Base-by-base conservation (phyloP, 1,140 invertebrate genomes). In the Pseudomyrmex sp. region DNA sequence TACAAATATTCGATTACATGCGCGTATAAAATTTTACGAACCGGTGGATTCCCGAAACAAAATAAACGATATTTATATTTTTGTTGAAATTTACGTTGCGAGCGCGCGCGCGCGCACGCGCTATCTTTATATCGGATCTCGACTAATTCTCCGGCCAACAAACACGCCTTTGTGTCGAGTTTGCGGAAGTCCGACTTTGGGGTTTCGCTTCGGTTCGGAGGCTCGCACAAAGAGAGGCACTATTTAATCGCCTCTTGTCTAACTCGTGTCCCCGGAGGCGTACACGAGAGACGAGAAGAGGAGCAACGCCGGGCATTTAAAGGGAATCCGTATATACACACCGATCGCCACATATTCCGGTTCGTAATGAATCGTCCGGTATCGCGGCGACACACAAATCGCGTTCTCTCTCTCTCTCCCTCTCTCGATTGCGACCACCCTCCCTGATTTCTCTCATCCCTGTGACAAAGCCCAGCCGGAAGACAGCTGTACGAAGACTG, bases 311-410 rank as follows among this genome's bases (percentile, higher is more conserved):
- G 10, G 18, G 65, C 76, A 50, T 80, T 80, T 70, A 80, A 65
- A 59, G 54, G 66, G 44, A 59, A 80, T 70, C 44, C 76, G 59
- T 72, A 80, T 35, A 26, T 35, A 80, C 35, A 26, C 20, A 72
- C 12, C 13, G 23, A 10, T 15, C 4, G 23, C 4, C 52, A 59
- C 35, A 46, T 80, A 80, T 80, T 80, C 46, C 66, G n/a, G 66
- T 70, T 79, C n/a, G 20, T 79, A 79, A 79, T 70, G 76, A 79
- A 79, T 70, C 54, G 54, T 35, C 44, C 52, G 54, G 46, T 72
- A 80, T 80, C 66, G 54, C 65, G 20, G 54, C 44, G 44, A 58
- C 20, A 70, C 65, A 79, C 52, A 48, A 35, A 7, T 5, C 52
- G 35, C 35, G 15, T 58, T 18, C 18, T 82, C 56, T 74, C 69